Base-by-base conservation (phyloP, 2,113 vertebrate species). In the Barbus barbus region DNA sequence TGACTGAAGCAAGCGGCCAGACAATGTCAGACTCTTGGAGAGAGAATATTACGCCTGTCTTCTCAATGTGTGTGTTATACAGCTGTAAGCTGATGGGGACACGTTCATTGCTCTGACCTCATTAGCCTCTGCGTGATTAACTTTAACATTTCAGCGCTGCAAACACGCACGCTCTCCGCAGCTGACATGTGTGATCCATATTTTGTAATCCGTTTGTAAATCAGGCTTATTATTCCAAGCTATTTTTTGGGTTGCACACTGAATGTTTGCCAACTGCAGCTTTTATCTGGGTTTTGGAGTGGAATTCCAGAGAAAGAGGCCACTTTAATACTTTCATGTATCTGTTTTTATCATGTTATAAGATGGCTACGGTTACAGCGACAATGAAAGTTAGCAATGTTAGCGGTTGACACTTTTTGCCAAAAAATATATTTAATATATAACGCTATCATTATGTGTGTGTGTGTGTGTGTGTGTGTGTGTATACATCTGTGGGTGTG, bases 61-160 rank as follows among this genome's bases (percentile, higher is more conserved):
- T 74, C 72, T 48, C 24, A 22, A 13, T 79, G 77, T 61, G n/a
- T 41, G 36, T 44, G 9, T 60, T 79, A 26, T 58, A 77, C 20
- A 28, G 56, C n/a, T 26, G 6, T 79, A 61, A 79, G 77, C 77
- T 79, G 58, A 48, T 65, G 41, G 16, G 60, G 78, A 80, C 60
- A 67, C 26, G 26, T 67, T 65, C 38, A 65, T 26, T 80, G 36
- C 41, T 65, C n/a, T 80, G 78, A 80, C 78, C 78, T 80, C 78
- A 65, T 80, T 80, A 80, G 60, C 60, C 60, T 65, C 60, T 44
- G 56, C 1, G 33, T 61, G 56, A 79, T 79, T 79, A 60, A 78
- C 28, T 56, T 56, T 60, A 61, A 63, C 22, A 80, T 65, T 48
- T 80, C 24, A 46, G 58, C 24, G 0, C 78, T 22, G 41, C 14